Conservation (phyloP, 2,113 vertebrate genomes). For the Glareola pratincola region DNA sequence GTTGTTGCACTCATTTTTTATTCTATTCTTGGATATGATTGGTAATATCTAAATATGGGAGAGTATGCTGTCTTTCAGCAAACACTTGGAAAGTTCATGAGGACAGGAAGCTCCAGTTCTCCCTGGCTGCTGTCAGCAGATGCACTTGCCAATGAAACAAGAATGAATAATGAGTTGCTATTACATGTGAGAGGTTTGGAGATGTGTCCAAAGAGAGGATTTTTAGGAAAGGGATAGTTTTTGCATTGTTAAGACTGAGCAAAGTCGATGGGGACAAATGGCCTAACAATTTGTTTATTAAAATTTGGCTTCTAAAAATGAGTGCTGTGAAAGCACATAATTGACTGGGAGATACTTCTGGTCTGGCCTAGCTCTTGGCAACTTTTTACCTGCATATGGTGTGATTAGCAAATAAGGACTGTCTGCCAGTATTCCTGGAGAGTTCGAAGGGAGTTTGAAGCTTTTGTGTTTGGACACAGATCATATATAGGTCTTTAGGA, state of each 20-base stretch:
- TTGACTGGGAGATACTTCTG: neutral
- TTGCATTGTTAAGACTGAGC: neutral
- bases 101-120: neutral
- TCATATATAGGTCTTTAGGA: neutral
- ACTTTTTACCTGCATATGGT: constrained; percentile 48
- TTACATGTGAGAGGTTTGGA: neutral
- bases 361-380: constrained; percentile 23
- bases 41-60: neutral
- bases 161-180: neutral
- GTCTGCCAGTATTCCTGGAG: constrained; percentile 33
- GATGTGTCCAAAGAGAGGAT: neutral
- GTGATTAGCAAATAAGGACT: neutral
- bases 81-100: neutral
- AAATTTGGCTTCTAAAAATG: constrained; percentile 9
- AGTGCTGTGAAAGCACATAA: neutral
- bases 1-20: neutral
- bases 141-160: neutral
- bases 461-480: neutral
- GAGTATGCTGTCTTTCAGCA: neutral
- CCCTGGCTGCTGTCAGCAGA: neutral
- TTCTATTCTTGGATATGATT: neutral
- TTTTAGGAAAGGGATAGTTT: neutral
- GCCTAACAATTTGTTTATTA: constrained; percentile 8
- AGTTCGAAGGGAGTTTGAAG: neutral
- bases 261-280: neutral